phyloP scores from a whole-genome alignment of 2,113 vertebrate species.

The Hypocryptadius cinnamomeus region DNA sequence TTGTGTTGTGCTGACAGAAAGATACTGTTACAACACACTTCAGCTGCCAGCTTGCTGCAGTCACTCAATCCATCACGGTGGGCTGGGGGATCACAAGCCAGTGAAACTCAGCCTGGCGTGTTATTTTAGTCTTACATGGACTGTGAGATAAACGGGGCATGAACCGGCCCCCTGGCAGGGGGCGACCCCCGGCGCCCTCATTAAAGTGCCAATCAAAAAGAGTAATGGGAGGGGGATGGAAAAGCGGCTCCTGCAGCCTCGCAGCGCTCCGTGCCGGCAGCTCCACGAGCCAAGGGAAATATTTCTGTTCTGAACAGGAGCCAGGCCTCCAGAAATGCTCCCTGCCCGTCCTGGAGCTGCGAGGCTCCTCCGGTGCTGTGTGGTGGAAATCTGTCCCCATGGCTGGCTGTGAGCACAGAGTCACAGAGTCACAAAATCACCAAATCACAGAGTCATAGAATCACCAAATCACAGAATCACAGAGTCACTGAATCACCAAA shows the following conservation, averaged over 20 bases:
- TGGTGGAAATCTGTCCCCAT: accelerated
- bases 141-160: constrained; percentile 88
- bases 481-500: too few species aligned
- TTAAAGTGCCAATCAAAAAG: constrained; percentile 93
- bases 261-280: background rate
- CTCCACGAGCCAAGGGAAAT: constrained; percentile 34
- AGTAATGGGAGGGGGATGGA: constrained; percentile 83
- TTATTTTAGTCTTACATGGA: constrained; percentile 77
- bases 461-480: too few species aligned
- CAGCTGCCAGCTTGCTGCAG: constrained; percentile 72
- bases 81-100: constrained; percentile 65
- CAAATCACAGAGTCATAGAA: too few species aligned
- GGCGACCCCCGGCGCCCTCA: constrained; percentile 84
- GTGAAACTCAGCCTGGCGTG: constrained; percentile 74
- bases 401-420: background rate
- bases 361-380: background rate
- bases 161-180: constrained; percentile 87
- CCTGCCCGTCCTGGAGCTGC: background rate
- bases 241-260: constrained; percentile 4
- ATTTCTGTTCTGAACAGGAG: background rate
- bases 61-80: constrained; percentile 86
- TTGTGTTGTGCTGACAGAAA: constrained; percentile 73
- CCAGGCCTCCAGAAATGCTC: background rate
- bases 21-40: constrained; percentile 72
- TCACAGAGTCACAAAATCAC: too few species aligned